Base-by-base conservation (phyloP, 2,888 invertebrate genomes). In the Linnaemya vulpina region DNA sequence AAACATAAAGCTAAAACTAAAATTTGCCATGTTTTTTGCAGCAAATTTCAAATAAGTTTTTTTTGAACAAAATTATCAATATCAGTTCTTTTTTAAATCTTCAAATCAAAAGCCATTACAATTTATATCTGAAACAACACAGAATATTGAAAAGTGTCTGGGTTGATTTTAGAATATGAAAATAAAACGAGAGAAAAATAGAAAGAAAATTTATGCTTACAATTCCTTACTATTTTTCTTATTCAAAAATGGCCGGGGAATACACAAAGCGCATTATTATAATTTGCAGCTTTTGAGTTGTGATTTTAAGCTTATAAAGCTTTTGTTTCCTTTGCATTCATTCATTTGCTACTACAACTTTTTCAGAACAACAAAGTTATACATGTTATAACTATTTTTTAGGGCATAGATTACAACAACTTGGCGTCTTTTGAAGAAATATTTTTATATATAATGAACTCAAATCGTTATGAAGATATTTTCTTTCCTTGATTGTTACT, bases 1-100 rank as follows among this genome's bases (percentile, higher is more conserved):
- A 81, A 83, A 80, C 83, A 86, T 86, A 80, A 83, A 83, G 80
- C 83, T 86, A 80, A 83, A 83, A 77, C 83, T 83, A 80, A 82
- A 73, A 77, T 67, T 83, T 73, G 76, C 76, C 53, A 35, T 20
- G 75, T 84, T 67, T 60, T 22, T 46, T 25, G 38, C 55, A 80
- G 68, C 58, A 73, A 74, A 79, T 71, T 63, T 67, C 38, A 43
- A 71, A 65, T 38, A 73, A 73, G 60, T 81, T 74, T 20, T 40
- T 53, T 62, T 40, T 40, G 43, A 85, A 85, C 70, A 79, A 83
- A 85, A 75, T 80, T 83, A 80, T 83, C 55, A 74, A 80, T 86
- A 86, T 86, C 83, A 86, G 83, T 83, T 63, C 83, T 80, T 65
- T 80, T 68, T 65, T 83, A 15, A 80, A 76, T 65, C 73, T 80